phyloP scores from a whole-genome alignment of 2,888 invertebrate genomes.

The Dendrolimus houi region DNA sequence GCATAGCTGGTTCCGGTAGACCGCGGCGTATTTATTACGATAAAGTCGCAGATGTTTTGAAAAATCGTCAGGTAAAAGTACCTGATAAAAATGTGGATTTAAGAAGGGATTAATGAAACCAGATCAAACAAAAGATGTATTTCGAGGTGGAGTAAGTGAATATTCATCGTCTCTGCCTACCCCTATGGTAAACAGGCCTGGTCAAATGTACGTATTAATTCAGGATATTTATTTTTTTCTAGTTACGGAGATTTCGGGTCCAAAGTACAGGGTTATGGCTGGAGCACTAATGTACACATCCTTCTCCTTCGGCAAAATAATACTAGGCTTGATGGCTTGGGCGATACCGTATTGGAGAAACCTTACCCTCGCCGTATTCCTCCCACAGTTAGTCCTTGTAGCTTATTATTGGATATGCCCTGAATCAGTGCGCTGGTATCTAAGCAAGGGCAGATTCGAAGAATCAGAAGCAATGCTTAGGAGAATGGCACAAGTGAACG shows the following conservation, averaged over 20 bases:
- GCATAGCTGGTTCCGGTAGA: too few species aligned
- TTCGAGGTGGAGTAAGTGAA: too few species aligned
- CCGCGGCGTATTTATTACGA: too few species aligned
- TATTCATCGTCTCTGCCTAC: too few species aligned
- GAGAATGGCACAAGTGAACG: slow-evolving; percentile 79
- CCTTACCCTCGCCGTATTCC: slow-evolving; percentile 81
- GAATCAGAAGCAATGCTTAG: slow-evolving; percentile 79
- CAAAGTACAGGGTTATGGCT: slow-evolving; percentile 82
- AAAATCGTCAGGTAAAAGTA: too few species aligned
- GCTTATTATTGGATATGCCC: slow-evolving; percentile 83
- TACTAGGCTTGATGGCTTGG: slow-evolving; percentile 83
- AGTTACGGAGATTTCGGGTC: slow-evolving; percentile 88
- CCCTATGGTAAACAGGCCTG: too few species aligned
- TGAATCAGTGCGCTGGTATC: slow-evolving; percentile 86
- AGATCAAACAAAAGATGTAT: too few species aligned
- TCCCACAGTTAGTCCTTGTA: slow-evolving; percentile 82
- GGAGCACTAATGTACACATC: slow-evolving; percentile 83
- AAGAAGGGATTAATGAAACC: too few species aligned
- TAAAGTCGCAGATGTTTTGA: too few species aligned
- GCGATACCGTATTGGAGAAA: slow-evolving; percentile 81
- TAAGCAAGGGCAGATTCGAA: slow-evolving; percentile 81
- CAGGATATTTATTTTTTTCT: slow-evolving; percentile 20
- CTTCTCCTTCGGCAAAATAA: slow-evolving; percentile 85
- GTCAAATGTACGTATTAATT: too few species aligned
- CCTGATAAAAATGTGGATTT: too few species aligned